Conservation (phyloP, 2,113 vertebrate genomes). For the Daboia siamensis region DNA sequence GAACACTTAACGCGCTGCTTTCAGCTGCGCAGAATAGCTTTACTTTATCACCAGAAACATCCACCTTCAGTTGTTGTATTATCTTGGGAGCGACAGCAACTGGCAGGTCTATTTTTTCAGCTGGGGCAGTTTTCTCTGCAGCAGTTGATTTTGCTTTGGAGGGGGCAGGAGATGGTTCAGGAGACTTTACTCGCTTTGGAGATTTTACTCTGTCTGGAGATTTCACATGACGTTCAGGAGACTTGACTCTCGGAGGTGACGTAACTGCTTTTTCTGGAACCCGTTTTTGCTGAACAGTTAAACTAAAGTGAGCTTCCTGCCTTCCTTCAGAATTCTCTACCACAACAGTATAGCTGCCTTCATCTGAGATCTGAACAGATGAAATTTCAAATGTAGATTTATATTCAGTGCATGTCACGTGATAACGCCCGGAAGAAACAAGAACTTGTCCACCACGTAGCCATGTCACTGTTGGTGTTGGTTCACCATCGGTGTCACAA, state of each 20-base stretch:
- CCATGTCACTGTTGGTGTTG: conserved; percentile 88
- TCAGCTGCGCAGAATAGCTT: conserved; percentile 87
- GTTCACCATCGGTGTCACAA: conserved; percentile 90
- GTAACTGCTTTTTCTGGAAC: conserved; percentile 76
- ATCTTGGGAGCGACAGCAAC: conserved; percentile 79
- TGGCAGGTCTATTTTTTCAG: conserved; percentile 70
- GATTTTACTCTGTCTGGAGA: conserved; percentile 82
- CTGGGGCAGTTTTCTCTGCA: conserved; percentile 68
- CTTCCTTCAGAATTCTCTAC: conserved; percentile 88
- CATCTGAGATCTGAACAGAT: conserved; percentile 84
- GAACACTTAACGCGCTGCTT: conserved; percentile 77
- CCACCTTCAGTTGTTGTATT: conserved; percentile 79
- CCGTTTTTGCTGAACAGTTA: conserved; percentile 81
- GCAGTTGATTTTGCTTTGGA: conserved; percentile 80
- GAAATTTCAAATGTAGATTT: conserved; percentile 89
- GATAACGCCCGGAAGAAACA: conserved; percentile 77
- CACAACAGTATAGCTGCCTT: conserved; percentile 85
- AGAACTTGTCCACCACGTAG: conserved; percentile 73
- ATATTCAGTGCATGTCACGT: conserved; percentile 79
- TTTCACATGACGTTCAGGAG: conserved; percentile 78
- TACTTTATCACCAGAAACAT: conserved; percentile 78
- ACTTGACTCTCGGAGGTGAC: conserved; percentile 79
- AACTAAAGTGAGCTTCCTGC: conserved; percentile 87
- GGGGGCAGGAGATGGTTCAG: conserved; percentile 73
- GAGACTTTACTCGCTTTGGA: conserved; percentile 84